Base-by-base conservation (phyloP, 2,797 vertebrate species). In the Xiphophorus birchmanni region DNA sequence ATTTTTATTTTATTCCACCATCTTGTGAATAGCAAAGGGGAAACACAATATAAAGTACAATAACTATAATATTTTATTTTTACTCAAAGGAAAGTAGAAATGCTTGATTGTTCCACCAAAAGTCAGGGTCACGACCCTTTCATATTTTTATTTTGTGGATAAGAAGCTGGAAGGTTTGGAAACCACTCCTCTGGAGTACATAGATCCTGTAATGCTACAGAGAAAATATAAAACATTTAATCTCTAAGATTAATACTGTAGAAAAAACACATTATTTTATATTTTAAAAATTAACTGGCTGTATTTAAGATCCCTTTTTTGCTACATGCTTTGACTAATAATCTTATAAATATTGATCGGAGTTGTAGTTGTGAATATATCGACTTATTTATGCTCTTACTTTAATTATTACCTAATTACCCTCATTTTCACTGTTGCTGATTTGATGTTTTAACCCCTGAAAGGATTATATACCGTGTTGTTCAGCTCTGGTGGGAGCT, bases 401-500 rank as follows among this genome's bases (percentile, higher is more conserved):
- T 15, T 73, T 80, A 1, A 29, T 81, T 81, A 42, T 42, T 6
- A 71, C 40, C 81, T 60, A 69, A 85, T 82, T 47, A 82, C 60
- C 84, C 82, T 85, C 65, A 74, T 47, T 87, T 77, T 79, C 67
- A 47, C 60, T 8, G 0, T 9, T 83, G 84, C 84, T 89, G 72
- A 8, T 76, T 63, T 35, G 12, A 44, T 58, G 18, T 84, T 72
- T 78, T 89, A 79, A 86, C 83, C 82, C 78, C 58, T 81, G 45
- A 80, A 45, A 80, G 79, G 78, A 89, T 82, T 84, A 48, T 84
- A 54, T 35, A 63, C 79, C 35, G 32, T 71, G 77, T 83, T 92
- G 79, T 81, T 89, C 77, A 50, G 40, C 86, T 87, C 86, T 12
- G 0, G 56, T 79, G 82, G 73, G 80, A 84, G 80, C 88, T 80